Conservation (phyloP, 2,888 invertebrate species). For the Coelinius sp. region DNA sequence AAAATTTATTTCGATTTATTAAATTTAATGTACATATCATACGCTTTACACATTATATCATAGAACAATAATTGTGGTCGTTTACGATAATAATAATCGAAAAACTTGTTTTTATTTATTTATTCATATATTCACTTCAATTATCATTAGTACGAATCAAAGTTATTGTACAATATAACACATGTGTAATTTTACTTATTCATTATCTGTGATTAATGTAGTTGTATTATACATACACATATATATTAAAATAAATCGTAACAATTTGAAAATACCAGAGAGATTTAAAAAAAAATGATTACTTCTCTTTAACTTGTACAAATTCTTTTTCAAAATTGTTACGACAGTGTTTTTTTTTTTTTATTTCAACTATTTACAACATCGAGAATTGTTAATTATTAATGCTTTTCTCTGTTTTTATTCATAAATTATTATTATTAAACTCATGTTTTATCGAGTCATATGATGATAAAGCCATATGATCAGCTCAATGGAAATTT, state of each 20-base stretch:
- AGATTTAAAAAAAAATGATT: background rate
- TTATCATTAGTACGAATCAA: conserved; percentile 57
- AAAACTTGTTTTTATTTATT: conserved; percentile 66
- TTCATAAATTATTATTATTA: conserved; percentile 26
- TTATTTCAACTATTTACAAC: conserved; percentile 63
- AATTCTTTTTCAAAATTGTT: conserved; percentile 48
- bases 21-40: conserved; percentile 63
- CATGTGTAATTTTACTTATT: conserved; percentile 45
- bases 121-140: conserved; percentile 9
- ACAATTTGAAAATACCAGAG: conserved; percentile 11
- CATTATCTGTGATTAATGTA: conserved; percentile 24
- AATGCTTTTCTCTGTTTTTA: conserved; percentile 35
- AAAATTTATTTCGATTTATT: conserved; percentile 70
- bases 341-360: no score
- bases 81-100: conserved; percentile 62
- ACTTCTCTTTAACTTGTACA: conserved; percentile 30
- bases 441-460: background rate
- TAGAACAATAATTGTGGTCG: conserved; percentile 38
- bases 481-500: background rate
- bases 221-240: conserved; percentile 61
- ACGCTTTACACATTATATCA: conserved; percentile 65
- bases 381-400: conserved; percentile 57
- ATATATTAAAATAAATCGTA: conserved; percentile 46
- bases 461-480: background rate
- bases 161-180: conserved; percentile 61